Percentiles rank a stretch among this genome's conserved stretches.
Conservation (phyloP, 2,113 vertebrate genomes). For the Elanus axillaris region DNA sequence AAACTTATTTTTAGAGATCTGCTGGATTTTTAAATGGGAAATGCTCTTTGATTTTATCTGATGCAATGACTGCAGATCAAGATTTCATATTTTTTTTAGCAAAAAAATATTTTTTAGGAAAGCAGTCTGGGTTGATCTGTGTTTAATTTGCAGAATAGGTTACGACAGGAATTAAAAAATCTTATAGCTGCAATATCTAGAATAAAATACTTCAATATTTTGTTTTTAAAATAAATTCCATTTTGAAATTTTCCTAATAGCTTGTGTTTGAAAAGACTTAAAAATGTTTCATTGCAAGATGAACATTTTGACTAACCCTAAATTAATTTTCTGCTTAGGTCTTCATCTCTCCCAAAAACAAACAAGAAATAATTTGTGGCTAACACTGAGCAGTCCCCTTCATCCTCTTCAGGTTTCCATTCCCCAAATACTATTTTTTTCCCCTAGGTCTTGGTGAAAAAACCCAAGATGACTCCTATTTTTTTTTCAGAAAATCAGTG, state of each 20-base stretch:
- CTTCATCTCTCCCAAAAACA: not conserved
- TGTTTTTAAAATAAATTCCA: not conserved
- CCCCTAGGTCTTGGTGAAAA: not conserved
- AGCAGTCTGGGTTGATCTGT: not conserved
- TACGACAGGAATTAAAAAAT: not conserved
- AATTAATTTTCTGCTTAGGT: not conserved
- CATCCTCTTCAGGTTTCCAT: not conserved
- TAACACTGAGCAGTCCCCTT: not conserved
- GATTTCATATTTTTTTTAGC: not conserved
- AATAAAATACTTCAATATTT: not conserved
- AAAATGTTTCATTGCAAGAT: not conserved
- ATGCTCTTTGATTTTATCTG: not conserved
- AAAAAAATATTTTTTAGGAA: not conserved
- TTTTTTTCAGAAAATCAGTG: not conserved
- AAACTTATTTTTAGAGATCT: not conserved
- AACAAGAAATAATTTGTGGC: not conserved
- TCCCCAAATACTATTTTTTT: not conserved
- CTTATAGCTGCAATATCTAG: not conserved
- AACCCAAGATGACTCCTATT: not conserved
- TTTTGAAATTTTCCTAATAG: not conserved
- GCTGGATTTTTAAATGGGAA: not conserved
- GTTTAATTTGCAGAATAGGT: not conserved
- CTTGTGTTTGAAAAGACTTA: not conserved
- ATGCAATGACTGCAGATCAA: not conserved
- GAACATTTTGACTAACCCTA: not conserved